Base-by-base conservation (phyloP, 2,888 invertebrate species). In the Formica aserva region DNA sequence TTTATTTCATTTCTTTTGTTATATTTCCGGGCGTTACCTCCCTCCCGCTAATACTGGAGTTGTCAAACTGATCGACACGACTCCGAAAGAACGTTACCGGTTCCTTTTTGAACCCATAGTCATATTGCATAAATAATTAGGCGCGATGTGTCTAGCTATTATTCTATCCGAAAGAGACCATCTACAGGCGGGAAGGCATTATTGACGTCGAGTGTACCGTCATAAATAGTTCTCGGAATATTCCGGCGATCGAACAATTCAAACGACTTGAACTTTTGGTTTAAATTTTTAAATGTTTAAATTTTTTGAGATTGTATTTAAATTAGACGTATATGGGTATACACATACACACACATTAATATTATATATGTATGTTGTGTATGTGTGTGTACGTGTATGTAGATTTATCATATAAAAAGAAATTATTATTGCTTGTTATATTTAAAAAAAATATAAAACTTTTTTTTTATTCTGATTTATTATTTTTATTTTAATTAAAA, bases 171-270 rank as follows among this genome's bases (percentile, higher is more conserved):
- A n/a, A 52, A 18, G 6, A 18, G 15, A 3, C 45, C 13, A 11
- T 8, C 2, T 38, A 35, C 38, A 11, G 4, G 41, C 41, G n/a
- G n/a, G n/a, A 52, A 52, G n/a, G 2, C n/a, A n/a, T 52, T n/a
- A 52, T 8, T 52, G 18, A 52, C 8, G 0, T 2, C n/a, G 18
- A 52, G 52, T n/a, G n/a, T n/a, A 52, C 22, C 52, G 67, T 71
- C 32, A 18, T 29, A 66, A 71, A 35, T 41, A 18, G 9, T 6
- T 22, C 32, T 60, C 35, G 45, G 60, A 60, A 57, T 57, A 60
- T 60, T 67, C 67, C 38, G 35, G n/a, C 26, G 55, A 15, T 76
- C 65, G 75, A 65, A 45, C 22, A 11, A 15, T 60, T 45, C 45
- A 15, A 15, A 32, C 15, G 41, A 32, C 8, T 60, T 38, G 41